Evolutionary conservation across 92 coral and sea anemone genomes (phyloP).

Genomic region (Metridium senile): DNA sequence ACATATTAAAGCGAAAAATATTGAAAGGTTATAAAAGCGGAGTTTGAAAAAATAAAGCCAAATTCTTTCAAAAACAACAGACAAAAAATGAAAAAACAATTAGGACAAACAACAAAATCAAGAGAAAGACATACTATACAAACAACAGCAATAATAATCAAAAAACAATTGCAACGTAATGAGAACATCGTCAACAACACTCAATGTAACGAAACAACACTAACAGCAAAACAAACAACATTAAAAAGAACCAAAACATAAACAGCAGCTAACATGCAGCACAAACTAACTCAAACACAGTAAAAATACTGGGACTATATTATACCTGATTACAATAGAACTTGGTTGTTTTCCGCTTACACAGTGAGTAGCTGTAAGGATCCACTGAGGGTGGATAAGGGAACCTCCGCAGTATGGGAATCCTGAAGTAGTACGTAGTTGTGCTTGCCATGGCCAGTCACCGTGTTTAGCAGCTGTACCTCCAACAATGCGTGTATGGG

Average conservation of each 20-base stretch:
- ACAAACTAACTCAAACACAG: not conserved
- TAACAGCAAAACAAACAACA: not conserved
- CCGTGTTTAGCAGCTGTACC: slow-evolving; percentile 24
- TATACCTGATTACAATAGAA: slow-evolving; percentile 38
- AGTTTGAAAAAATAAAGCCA: not conserved
- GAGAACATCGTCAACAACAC: not conserved
- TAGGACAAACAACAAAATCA: no score
- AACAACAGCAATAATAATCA: not conserved
- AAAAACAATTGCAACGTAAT: no score
- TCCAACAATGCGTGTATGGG: slow-evolving; percentile 8
- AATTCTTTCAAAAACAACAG: no score
- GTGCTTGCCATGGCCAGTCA: slow-evolving; percentile 25
- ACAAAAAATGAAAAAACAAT: no score
- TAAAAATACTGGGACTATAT: slow-evolving; percentile 3
- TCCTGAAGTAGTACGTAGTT: slow-evolving; percentile 19
- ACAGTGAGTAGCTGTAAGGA: slow-evolving; percentile 57
- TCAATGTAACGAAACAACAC: no score
- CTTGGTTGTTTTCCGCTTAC: slow-evolving; percentile 22
- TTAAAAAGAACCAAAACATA: not conserved
- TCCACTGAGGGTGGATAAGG: slow-evolving; percentile 26
- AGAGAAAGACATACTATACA: no score
- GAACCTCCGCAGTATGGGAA: slow-evolving; percentile 62
- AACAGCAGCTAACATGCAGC: not conserved
- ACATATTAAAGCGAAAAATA: not conserved
- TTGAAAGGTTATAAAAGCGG: not conserved